Evolutionary conservation across 23 tunicate species (phyloP).

Genomic region (Corella eumyota): DNA sequence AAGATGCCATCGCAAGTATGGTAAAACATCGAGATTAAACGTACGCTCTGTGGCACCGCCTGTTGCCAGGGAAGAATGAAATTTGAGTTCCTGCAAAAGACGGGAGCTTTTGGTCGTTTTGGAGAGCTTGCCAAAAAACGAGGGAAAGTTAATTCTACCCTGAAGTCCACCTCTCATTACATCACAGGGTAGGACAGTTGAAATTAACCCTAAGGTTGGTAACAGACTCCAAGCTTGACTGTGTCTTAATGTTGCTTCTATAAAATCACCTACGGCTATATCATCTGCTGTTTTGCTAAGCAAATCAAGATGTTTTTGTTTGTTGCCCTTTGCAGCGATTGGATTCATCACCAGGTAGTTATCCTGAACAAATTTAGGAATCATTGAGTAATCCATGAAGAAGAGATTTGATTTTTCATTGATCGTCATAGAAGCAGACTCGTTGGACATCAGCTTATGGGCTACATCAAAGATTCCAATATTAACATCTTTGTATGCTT

Average conservation of each 20-base stretch:
- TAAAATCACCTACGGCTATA: conserved; percentile 44
- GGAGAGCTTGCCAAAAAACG: conserved; percentile 89
- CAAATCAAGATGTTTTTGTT: conserved; percentile 30
- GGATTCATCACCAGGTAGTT: conserved; percentile 52
- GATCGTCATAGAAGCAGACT: conserved; percentile 48
- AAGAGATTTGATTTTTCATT: conserved; percentile 60
- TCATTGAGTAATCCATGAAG: conserved; percentile 91
- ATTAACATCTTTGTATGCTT: conserved; percentile 59
- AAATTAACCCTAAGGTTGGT: conserved; percentile 75
- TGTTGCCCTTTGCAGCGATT: conserved; percentile 41
- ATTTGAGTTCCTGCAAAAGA: conserved; percentile 64
- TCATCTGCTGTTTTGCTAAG: conserved; percentile 68
- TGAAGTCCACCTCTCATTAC: conserved; percentile 59
- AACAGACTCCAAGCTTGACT: conserved; percentile 83
- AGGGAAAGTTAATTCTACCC: conserved; percentile 80
- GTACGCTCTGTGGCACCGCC: conserved; percentile 50
- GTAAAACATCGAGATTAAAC: conserved; percentile 57
- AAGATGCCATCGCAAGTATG: conserved; percentile 75
- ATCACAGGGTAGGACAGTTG: conserved; percentile 76
- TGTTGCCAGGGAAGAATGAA: conserved; percentile 69
- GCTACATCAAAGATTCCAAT: conserved; percentile 85
- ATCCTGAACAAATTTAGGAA: conserved; percentile 87
- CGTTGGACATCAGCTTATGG: conserved; percentile 66
- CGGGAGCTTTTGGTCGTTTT: conserved; percentile 76
- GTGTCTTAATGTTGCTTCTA: conserved; percentile 51